phyloP scores from a whole-genome alignment of 2,888 invertebrate species.

The Parochlus steinenii region DNA sequence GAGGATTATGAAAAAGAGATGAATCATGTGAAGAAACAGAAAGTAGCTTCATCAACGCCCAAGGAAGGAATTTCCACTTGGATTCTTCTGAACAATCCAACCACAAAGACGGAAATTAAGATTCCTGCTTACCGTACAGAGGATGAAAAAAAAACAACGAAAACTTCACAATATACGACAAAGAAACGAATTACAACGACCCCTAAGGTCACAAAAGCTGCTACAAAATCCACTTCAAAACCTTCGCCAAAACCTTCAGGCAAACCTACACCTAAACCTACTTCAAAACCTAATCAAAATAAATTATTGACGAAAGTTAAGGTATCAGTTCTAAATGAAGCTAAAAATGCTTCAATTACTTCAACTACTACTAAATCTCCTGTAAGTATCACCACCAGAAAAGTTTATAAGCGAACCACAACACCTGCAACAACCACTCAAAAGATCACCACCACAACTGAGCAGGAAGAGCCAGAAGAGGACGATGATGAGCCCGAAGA shows the following conservation, averaged over 20 bases:
- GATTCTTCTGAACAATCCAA: conserved; percentile 37
- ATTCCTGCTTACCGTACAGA: conserved; percentile 15
- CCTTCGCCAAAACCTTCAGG: conserved; percentile 13
- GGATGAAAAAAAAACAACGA: conserved; percentile 16
- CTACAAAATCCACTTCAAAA: conserved; percentile 13
- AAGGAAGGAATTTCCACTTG: conserved; percentile 58
- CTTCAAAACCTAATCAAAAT: conserved; percentile 1
- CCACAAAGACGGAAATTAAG: conserved; percentile 19
- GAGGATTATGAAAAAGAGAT: conserved; percentile 41
- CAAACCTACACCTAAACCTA: conserved; percentile 13
- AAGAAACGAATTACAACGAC: conserved; percentile 16
- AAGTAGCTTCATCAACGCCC: conserved; percentile 33
- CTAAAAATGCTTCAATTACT: conserved; percentile 33
- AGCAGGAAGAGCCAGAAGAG: conserved; percentile 29
- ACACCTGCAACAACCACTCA: conserved; percentile 21
- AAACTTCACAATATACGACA: conserved; percentile 15
- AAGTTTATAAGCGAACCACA: conserved; percentile 15
- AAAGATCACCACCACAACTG: conserved; percentile 13
- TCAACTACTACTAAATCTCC: conserved; percentile 35
- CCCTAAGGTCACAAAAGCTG: conserved; percentile 15
- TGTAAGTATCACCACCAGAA: conserved; percentile 20
- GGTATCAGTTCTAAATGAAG: conserved; percentile 30
- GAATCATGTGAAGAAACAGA: conserved; percentile 17
- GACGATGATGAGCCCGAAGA: conserved; percentile 32
- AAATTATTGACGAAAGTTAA: conserved; percentile 8